Evolutionary conservation across 2,797 vertebrate genomes (phyloP).

Genomic region (Hemibagrus guttatus): DNA sequence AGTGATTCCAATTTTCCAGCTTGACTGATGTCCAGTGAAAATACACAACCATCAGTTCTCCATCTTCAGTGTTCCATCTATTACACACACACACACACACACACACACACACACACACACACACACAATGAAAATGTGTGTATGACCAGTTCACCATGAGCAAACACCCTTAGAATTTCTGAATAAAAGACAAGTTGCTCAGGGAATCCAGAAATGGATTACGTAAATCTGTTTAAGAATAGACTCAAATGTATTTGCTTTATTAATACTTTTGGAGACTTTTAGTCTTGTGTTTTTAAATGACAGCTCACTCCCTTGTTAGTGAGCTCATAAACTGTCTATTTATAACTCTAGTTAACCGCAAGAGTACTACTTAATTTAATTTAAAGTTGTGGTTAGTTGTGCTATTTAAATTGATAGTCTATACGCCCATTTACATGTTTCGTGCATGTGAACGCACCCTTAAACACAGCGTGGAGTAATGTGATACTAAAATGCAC

Average conservation of each 20-base stretch:
- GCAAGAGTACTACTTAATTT: background rate
- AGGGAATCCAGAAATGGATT: background rate
- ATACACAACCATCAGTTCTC: slow-evolving; percentile 18
- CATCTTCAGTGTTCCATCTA: slow-evolving; percentile 28
- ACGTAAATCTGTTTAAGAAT: background rate
- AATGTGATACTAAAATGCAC: background rate
- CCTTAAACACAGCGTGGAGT: background rate
- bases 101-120: background rate
- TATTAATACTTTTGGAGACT: background rate
- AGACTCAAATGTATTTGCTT: background rate
- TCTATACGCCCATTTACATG: background rate
- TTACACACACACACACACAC: background rate
- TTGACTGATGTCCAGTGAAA: slow-evolving; percentile 18
- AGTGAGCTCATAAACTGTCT: slow-evolving; percentile 1
- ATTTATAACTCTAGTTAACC: slow-evolving; percentile 16
- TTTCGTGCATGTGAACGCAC: background rate
- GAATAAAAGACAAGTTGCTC: background rate
- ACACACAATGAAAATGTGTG: background rate
- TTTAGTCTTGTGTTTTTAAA: background rate
- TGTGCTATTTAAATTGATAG: slow-evolving; percentile 7
- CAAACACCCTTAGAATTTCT: background rate
- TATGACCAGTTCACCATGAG: background rate
- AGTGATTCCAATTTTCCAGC: slow-evolving; percentile 44
- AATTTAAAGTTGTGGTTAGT: slow-evolving; percentile 16
- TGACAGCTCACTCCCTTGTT: background rate